These are phyloP conservation scores for Noctua comes DNA, from an alignment of 2,888 invertebrate species.

Conservation along the genomic window DNA sequence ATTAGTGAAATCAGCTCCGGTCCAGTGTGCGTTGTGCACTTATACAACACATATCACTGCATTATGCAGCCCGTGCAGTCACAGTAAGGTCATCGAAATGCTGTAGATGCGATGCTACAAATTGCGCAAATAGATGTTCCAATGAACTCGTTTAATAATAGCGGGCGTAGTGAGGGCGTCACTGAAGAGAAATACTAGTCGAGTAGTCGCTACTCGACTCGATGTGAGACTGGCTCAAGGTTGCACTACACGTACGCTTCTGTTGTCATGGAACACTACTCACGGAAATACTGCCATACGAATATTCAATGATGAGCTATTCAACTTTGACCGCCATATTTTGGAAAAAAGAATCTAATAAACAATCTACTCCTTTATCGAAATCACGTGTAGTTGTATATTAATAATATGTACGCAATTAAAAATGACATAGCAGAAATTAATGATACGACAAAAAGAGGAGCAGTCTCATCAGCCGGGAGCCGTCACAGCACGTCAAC, in stretches of 20 bases:
- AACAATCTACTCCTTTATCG: not conserved
- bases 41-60: conserved; percentile 56
- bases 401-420: conserved; percentile 62
- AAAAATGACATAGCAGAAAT: conserved; percentile 79
- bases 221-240: conserved; percentile 81
- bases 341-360: not conserved
- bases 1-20: conserved; percentile 55
- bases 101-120: conserved; percentile 85
- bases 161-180: conserved; percentile 87
- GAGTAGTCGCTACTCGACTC: conserved; percentile 73
- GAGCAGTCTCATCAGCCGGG: conserved; percentile 69
- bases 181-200: conserved; percentile 79
- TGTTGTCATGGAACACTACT: conserved; percentile 72
- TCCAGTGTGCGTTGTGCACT: conserved; percentile 46
- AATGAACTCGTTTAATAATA: conserved; percentile 90
- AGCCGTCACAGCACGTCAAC: conserved; percentile 76
- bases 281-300: conserved; percentile 74
- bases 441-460: conserved; percentile 71
- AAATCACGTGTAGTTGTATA: conserved; percentile 6
- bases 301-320: conserved; percentile 53
- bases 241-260: conserved; percentile 70
- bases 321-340: conserved; percentile 14
- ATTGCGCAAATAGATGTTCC: conserved; percentile 91
- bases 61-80: conserved; percentile 71
- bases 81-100: conserved; percentile 86